Base-by-base conservation (phyloP, 2,888 invertebrate genomes). In the Acleris sparsana region DNA sequence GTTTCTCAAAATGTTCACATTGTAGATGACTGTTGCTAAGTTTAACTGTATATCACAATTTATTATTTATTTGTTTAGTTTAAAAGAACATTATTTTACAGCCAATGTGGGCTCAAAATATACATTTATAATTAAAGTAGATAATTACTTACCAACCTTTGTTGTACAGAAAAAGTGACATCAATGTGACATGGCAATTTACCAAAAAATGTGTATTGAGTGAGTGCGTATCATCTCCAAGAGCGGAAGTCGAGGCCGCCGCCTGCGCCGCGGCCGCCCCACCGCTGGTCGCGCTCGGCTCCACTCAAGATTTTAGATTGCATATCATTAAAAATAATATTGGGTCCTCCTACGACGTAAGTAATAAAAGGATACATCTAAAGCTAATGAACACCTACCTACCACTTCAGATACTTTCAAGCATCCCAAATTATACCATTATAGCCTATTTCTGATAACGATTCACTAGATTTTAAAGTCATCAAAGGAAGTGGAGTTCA, bases 101-200 rank as follows among this genome's bases (percentile, higher is more conserved):
- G 81, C 81, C 84, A 73, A 71, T 75, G 75, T 77, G 84, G 86
- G 85, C 85, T 86, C 86, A 85, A 85, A 84, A 75, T 78, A 73
- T 77, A 73, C 72, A 71, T 75, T 71, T 70, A 13, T 46, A 20
- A 51, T 46, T 53, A 25, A 48, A 44, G 44, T 68, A 55, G 61
- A 75, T 73, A 76, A 77, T 78, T 79, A 80, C 78, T 78, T 79
- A 80, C n/a, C n/a, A n/a, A n/a, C 77, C 78, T 77, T 72, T 74
- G 73, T 76, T 74, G 74, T 59, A 43, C 53, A 52, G 39, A 20
- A 16, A 51, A 48, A 17, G 49, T 18, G n/a, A 53, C 53, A 46
- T 43, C 56, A 39, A 49, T 33, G 11, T 53, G 33, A 44, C 48
- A 25, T 46, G 60, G 59, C 33, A 39, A 56, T 53, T 75, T 80